Evolutionary conservation across 2,113 vertebrate species (phyloP).

Genomic region (Ellobius talpinus): DNA sequence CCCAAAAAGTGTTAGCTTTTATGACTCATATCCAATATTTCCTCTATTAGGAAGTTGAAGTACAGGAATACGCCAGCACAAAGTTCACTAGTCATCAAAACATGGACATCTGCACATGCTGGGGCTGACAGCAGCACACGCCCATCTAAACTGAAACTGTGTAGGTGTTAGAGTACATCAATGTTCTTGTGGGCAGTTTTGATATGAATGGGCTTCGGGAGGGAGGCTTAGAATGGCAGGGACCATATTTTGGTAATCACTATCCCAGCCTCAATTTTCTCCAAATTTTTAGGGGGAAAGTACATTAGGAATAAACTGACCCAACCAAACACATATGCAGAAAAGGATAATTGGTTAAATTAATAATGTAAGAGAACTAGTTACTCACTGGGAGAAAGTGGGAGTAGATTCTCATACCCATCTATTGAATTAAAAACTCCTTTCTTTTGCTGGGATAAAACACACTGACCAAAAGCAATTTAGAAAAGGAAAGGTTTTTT

Average conservation of each 20-base stretch:
- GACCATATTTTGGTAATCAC: neutral
- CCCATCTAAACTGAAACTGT: neutral
- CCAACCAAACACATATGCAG: neutral
- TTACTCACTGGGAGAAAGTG: neutral
- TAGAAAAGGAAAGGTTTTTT: neutral
- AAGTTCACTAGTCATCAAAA: neutral
- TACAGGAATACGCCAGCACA: neutral
- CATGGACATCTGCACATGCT: neutral
- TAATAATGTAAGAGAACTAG: neutral
- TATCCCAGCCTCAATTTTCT: neutral
- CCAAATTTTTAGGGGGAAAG: conserved; percentile 21
- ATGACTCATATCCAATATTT: neutral
- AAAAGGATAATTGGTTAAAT: neutral
- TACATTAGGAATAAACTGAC: neutral
- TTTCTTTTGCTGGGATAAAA: neutral
- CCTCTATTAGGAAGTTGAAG: neutral
- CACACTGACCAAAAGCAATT: neutral
- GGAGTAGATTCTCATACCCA: conserved; percentile 5
- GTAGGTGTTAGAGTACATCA: neutral
- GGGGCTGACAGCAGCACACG: neutral
- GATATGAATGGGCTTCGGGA: neutral
- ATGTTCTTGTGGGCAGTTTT: conserved; percentile 18
- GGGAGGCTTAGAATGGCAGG: neutral
- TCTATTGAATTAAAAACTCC: neutral
- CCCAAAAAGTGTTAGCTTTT: neutral